Conservation (phyloP, 2,888 invertebrate species). For the Mamestra brassicae region DNA sequence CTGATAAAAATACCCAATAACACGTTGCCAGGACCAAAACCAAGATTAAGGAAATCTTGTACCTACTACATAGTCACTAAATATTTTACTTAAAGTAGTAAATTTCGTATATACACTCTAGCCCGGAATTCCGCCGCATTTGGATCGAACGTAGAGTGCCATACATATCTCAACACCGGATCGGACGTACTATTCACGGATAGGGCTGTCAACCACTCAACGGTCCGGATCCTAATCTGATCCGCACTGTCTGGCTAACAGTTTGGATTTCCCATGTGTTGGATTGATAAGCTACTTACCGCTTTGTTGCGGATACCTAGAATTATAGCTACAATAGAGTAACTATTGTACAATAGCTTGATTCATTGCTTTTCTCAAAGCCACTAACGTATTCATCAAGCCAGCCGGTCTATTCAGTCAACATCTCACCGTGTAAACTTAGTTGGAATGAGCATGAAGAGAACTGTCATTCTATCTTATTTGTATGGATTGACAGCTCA, state of each 20-base stretch:
- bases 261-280: conserved; percentile 3
- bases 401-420: no score
- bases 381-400: no score
- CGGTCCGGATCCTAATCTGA: conserved; percentile 37
- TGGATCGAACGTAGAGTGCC: conserved; percentile 2
- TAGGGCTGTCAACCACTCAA: conserved; percentile 28
- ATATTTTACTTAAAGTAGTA: not conserved
- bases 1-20: no score
- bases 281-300: conserved; percentile 14
- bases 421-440: no score
- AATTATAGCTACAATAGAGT: no score
- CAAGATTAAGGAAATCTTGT: no score
- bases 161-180: conserved; percentile 14
- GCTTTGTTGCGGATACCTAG: not conserved
- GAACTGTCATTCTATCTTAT: no score
- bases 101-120: not conserved
- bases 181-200: conserved; percentile 7
- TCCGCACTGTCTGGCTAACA: conserved; percentile 25
- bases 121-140: conserved; percentile 6
- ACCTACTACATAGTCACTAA: not conserved
- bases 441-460: no score
- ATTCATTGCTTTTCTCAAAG: no score
- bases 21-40: no score
- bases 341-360: no score
- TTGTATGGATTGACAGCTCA: no score